Percentiles rank a stretch among this genome's conserved stretches.
Conservation (phyloP, 2,888 invertebrate species). For the Troides oblongomaculatus region DNA sequence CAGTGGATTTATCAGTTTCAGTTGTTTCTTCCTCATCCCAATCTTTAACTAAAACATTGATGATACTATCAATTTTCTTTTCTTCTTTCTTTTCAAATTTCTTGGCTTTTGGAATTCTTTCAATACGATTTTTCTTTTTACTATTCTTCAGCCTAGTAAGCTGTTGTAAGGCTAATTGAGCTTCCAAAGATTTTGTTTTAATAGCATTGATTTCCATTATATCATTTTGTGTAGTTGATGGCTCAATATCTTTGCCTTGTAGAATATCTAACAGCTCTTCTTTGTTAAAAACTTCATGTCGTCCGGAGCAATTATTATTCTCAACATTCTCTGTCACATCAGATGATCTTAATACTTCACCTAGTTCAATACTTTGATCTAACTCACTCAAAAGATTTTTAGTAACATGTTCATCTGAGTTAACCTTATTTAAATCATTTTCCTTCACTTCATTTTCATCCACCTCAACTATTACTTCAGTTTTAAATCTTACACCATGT, state of each 20-base stretch:
- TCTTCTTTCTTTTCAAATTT: slow-evolving; percentile 34
- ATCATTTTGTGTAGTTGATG: slow-evolving; percentile 38
- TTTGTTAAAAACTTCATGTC: slow-evolving; percentile 71
- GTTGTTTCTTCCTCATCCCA: slow-evolving; percentile 71
- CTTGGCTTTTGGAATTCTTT: slow-evolving; percentile 32
- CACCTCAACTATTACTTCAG: slow-evolving; percentile 67
- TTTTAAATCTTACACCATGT: slow-evolving; percentile 61
- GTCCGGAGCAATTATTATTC: slow-evolving; percentile 59
- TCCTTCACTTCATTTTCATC: slow-evolving; percentile 52
- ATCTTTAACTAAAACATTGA: slow-evolving; percentile 77
- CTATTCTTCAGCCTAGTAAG: slow-evolving; percentile 53
- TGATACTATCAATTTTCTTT: slow-evolving; percentile 51
- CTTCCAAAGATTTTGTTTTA: slow-evolving; percentile 47
- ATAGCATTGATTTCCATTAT: slow-evolving; percentile 32
- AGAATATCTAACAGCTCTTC: slow-evolving; percentile 71
- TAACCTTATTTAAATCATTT: slow-evolving; percentile 39
- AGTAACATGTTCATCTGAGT: slow-evolving; percentile 36
- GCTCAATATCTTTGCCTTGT: slow-evolving; percentile 64
- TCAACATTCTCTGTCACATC: slow-evolving; percentile 57
- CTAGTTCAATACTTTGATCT: slow-evolving; percentile 64
- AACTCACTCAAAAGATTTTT: slow-evolving; percentile 61
- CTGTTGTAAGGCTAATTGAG: slow-evolving; percentile 64
- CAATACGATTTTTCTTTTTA: slow-evolving; percentile 30
- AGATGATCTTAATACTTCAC: slow-evolving; percentile 64
- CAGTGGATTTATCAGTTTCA: slow-evolving; percentile 44